phyloP scores from a whole-genome alignment of 1,140 invertebrate species.

The Acromyrmex charruanus region DNA sequence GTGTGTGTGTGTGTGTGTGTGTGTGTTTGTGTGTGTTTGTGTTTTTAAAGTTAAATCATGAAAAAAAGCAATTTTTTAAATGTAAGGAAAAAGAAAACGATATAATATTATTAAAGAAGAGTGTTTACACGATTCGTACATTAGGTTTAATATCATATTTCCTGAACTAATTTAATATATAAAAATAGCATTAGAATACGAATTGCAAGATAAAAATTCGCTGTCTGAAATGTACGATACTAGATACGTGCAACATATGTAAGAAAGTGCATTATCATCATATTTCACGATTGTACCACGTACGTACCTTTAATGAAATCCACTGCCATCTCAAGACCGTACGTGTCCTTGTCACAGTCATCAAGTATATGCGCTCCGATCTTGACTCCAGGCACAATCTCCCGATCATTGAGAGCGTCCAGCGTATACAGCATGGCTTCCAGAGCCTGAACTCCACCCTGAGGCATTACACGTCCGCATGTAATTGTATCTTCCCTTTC shows the following conservation, averaged over 20 bases:
- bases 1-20: too few relatives aligned
- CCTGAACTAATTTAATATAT: too few relatives aligned
- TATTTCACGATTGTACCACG: too few relatives aligned
- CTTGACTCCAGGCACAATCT: constrained; percentile 91
- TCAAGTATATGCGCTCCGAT: constrained; percentile 96
- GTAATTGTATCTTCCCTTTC: constrained; percentile 94
- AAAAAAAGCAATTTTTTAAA: neutral
- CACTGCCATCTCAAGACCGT: constrained; percentile 97
- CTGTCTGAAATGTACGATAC: neutral
- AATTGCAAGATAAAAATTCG: neutral
- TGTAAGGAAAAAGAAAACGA: neutral
- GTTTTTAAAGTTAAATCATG: neutral
- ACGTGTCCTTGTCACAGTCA: constrained; percentile 98
- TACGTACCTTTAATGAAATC: constrained; percentile 98
- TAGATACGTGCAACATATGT: neutral
- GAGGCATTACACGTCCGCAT: constrained; percentile 98
- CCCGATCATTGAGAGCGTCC: constrained; percentile 92
- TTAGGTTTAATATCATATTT: neutral
- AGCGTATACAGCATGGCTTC: constrained; percentile 97
- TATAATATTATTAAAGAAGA: neutral
- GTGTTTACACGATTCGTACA: neutral
- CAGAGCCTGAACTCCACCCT: constrained; percentile 96
- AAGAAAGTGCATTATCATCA: neutral
- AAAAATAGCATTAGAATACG: neutral
- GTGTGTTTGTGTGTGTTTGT: too few relatives aligned